These are phyloP conservation scores for Mellilla xanthometata DNA, from an alignment of 2,888 invertebrate species.

Conservation along the genomic window DNA sequence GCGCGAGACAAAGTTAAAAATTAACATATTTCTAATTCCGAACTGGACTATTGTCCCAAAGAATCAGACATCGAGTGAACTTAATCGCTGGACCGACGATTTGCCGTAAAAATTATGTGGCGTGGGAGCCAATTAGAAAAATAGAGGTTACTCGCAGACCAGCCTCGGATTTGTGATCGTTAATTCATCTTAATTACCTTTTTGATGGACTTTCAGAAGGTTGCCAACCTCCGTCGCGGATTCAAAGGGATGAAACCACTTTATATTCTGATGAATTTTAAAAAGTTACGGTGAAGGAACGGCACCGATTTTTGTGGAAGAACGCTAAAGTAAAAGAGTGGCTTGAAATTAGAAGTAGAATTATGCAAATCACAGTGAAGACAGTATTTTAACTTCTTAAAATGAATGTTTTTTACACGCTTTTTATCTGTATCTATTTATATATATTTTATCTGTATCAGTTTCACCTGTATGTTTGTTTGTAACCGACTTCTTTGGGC, in stretches of 20 bases:
- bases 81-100: constrained; percentile 64
- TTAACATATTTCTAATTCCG: constrained; percentile 77
- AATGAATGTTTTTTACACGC: too few relatives aligned
- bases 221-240: constrained; percentile 38
- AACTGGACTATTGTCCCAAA: constrained; percentile 72
- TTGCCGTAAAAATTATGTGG: constrained; percentile 66
- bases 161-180: constrained; percentile 52
- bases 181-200: constrained; percentile 68
- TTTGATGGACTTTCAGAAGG: constrained; percentile 55
- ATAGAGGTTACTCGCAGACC: constrained; percentile 35
- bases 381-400: too few relatives aligned
- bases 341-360: too few relatives aligned
- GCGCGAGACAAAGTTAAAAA: constrained; percentile 68
- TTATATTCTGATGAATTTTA: constrained; percentile 50
- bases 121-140: constrained; percentile 65
- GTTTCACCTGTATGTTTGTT: too few relatives aligned
- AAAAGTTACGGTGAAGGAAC: constrained; percentile 35
- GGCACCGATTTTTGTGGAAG: too few relatives aligned
- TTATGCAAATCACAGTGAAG: not conserved
- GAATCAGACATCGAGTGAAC: constrained; percentile 69
- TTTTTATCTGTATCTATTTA: too few relatives aligned
- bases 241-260: constrained; percentile 48
- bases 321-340: not conserved
- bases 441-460: too few relatives aligned
- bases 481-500: too few relatives aligned